phyloP scores from a whole-genome alignment of 2,113 vertebrate species.

The Macquaria ambigua region DNA sequence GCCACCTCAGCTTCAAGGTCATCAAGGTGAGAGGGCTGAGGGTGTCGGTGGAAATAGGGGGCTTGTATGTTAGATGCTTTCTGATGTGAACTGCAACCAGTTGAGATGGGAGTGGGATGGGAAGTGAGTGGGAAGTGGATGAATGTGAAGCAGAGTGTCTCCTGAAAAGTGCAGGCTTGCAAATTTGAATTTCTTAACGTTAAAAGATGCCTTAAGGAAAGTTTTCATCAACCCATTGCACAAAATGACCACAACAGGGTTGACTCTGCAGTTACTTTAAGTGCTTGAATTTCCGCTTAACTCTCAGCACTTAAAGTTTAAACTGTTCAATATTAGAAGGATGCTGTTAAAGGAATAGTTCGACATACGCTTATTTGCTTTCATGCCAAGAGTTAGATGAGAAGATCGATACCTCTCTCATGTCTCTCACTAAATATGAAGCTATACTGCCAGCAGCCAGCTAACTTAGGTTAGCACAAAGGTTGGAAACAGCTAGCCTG shows the following conservation, averaged over 20 bases:
- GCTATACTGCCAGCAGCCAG: background rate
- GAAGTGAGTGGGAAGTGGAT: no score
- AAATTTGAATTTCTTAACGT: background rate
- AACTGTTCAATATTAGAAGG: no score
- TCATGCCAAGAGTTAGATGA: background rate
- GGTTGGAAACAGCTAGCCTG: background rate
- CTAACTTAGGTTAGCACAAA: background rate
- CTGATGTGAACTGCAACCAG: background rate
- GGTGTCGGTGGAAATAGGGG: background rate
- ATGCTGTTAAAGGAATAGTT: background rate
- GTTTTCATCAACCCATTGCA: background rate
- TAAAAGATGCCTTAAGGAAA: background rate
- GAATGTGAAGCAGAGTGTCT: no score
- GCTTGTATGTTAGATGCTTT: background rate
- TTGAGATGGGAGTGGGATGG: no score
- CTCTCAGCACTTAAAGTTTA: background rate
- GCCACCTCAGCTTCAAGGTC: constrained; percentile 97
- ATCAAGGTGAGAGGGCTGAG: constrained; percentile 89
- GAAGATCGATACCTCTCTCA: background rate
- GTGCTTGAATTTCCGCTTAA: background rate
- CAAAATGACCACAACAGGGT: background rate
- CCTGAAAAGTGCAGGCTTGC: background rate
- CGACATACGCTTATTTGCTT: background rate
- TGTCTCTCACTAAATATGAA: background rate
- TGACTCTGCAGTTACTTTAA: background rate